Evolutionary conservation across 2,113 vertebrate species (phyloP), one percentile per base, ranked within the genome.

Genomic region (Hystrix cristata): DNA sequence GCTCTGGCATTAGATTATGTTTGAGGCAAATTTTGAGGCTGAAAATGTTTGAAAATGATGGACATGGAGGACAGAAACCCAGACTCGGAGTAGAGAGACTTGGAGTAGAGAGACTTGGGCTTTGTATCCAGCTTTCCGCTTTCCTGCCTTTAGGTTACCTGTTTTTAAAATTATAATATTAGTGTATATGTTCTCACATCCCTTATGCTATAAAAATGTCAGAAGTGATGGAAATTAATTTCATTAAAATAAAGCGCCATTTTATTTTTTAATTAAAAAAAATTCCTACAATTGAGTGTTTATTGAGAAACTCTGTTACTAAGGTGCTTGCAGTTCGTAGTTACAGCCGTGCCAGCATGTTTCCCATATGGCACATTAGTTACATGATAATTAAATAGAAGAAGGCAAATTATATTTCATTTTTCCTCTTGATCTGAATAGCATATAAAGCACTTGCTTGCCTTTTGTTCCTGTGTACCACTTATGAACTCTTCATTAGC

Each of bases 341-440:
- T 82, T 78, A 43, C 38, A 79, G 4, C 57, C 69, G 34, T 34
- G 34, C 38, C 92, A 96, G 76, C 94, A 74, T 95, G 59, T 78
- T 95, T 95, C 90, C 51, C 87, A 95, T 43, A 88, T 79, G 48
- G 60, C 29, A 87, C 59, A 87, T 93, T 91, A 67, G 91, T 94
- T 85, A 82, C 14, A 18, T 90, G 64, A 72, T 95, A 76, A 87
- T 94, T 94, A 82, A 87, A 88, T 80, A 29, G 43, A 53, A 69
- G 87, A 96, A 81, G 25, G 13, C n/a, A 48, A 87, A 87, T 96
- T 90, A 53, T 38, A 86, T 93, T 92, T 88, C 34, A 84, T 48
- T 46, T 74, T 89, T 82, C 14, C 21, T 94, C 65, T 96, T 86
- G 53, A 74, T 85, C 48, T 71, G 90, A 87, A 84, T 16, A 85